Conservation (phyloP, 2,797 vertebrate species). For the Taeniopygia guttata region DNA sequence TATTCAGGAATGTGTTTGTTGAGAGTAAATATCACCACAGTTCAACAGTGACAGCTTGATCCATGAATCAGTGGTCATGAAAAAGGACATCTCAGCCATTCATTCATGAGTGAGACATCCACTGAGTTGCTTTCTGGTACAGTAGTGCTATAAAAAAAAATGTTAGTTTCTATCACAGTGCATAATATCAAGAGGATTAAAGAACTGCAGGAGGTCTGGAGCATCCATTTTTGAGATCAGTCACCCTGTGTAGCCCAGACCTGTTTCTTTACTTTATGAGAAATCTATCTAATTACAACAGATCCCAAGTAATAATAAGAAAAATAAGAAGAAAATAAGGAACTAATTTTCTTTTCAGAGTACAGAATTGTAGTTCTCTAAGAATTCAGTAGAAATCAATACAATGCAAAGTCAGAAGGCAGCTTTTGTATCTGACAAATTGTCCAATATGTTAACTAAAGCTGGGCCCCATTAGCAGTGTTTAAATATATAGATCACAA, state of each 20-base stretch:
- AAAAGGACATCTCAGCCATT: background rate
- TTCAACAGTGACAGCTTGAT: background rate
- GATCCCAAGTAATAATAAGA: background rate
- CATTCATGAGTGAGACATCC: background rate
- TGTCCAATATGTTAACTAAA: background rate
- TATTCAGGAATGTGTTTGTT: background rate
- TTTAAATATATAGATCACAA: background rate
- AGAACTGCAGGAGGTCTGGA: background rate
- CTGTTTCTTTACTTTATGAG: background rate
- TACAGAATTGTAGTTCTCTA: background rate
- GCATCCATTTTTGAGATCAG: background rate
- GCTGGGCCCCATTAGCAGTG: background rate
- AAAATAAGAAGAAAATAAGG: background rate
- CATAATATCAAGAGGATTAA: background rate
- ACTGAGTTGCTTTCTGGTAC: background rate
- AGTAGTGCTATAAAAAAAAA: background rate
- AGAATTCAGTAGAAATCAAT: background rate
- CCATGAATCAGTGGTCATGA: background rate
- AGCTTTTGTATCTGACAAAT: background rate
- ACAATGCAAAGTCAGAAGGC: background rate
- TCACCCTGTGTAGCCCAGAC: background rate
- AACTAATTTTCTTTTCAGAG: background rate
- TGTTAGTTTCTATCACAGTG: background rate
- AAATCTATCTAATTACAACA: background rate
- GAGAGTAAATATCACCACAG: background rate